Percentiles rank a stretch among this genome's conserved stretches.
phyloP scores from a whole-genome alignment of 2,888 invertebrate genomes.

The Plebejus melissa region DNA sequence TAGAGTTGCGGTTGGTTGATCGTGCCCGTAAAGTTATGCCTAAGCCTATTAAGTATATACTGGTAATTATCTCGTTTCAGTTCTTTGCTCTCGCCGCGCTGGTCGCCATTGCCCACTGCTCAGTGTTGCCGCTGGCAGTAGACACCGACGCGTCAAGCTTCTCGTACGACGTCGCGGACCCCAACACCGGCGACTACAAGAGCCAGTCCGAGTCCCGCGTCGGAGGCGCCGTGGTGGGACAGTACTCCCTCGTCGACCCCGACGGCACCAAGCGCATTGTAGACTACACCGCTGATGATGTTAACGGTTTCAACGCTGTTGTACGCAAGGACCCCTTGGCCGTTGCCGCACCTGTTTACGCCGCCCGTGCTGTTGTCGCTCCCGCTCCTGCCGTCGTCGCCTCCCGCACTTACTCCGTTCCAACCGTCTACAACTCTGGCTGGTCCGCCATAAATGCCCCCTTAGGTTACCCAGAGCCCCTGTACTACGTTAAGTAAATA shows the following conservation, averaged over 20 bases:
- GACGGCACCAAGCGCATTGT: conserved; percentile 78
- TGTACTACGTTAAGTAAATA: neutral
- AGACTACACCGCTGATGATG: conserved; percentile 77
- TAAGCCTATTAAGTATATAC: too few species aligned
- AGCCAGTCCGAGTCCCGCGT: conserved; percentile 63
- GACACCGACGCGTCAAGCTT: conserved; percentile 45
- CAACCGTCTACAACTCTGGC: neutral
- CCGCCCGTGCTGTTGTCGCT: conserved; percentile 32
- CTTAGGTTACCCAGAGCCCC: neutral
- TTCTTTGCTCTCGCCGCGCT: conserved; percentile 40
- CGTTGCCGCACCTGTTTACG: conserved; percentile 43
- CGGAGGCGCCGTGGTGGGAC: conserved; percentile 74
- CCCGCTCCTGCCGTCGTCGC: conserved; percentile 31
- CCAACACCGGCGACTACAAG: conserved; percentile 62
- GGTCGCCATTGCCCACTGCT: conserved; percentile 41
- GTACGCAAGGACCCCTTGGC: conserved; percentile 74
- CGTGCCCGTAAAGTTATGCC: too few species aligned
- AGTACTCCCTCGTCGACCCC: conserved; percentile 76
- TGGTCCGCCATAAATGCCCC: neutral
- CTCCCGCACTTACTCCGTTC: neutral
- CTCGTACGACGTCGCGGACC: conserved; percentile 61
- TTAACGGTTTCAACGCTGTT: conserved; percentile 80
- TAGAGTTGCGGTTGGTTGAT: too few species aligned
- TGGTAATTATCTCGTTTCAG: neutral
- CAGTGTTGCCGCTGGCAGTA: conserved; percentile 26